Conservation (phyloP, 1,140 invertebrate species). For the Amyelois transitella region DNA sequence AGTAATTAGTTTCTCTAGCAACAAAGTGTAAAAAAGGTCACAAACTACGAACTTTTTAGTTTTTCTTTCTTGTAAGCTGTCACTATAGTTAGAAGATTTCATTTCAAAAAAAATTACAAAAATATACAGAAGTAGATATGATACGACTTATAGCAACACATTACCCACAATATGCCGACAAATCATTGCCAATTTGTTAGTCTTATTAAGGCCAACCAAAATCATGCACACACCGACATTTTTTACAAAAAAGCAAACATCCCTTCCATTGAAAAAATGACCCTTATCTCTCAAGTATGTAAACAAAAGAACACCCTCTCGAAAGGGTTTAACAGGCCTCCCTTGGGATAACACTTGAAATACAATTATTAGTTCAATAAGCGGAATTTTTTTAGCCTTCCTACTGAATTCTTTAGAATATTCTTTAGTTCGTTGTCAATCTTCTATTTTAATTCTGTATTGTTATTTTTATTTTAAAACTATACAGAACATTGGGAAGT, state of each 20-base stretch:
- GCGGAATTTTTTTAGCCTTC: slow-evolving; percentile 24
- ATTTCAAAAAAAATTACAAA: background rate
- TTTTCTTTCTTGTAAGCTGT: too few relatives aligned
- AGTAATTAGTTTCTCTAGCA: too few relatives aligned
- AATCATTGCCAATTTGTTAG: background rate
- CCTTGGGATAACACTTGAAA: slow-evolving; percentile 33
- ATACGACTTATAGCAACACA: too few relatives aligned
- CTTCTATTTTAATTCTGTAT: slow-evolving; percentile 1
- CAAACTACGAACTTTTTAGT: too few relatives aligned
- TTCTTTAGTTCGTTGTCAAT: background rate
- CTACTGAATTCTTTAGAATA: slow-evolving; percentile 12
- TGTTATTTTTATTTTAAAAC: too few relatives aligned
- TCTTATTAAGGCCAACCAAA: background rate
- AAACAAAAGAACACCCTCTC: slow-evolving; percentile 22
- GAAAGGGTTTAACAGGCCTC: slow-evolving; percentile 26
- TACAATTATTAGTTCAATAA: slow-evolving; percentile 39
- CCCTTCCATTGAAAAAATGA: slow-evolving; percentile 10
- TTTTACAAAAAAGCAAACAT: background rate
- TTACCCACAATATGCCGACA: too few relatives aligned
- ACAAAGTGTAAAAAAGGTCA: too few relatives aligned
- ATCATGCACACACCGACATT: background rate
- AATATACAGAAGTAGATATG: too few relatives aligned
- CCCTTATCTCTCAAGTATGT: slow-evolving; percentile 22
- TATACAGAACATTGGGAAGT: too few relatives aligned
- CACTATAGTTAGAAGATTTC: too few relatives aligned